Evolutionary conservation across 2,888 invertebrate genomes (phyloP), one percentile per base, ranked within the genome.

Genomic region (Thyatira batis): DNA sequence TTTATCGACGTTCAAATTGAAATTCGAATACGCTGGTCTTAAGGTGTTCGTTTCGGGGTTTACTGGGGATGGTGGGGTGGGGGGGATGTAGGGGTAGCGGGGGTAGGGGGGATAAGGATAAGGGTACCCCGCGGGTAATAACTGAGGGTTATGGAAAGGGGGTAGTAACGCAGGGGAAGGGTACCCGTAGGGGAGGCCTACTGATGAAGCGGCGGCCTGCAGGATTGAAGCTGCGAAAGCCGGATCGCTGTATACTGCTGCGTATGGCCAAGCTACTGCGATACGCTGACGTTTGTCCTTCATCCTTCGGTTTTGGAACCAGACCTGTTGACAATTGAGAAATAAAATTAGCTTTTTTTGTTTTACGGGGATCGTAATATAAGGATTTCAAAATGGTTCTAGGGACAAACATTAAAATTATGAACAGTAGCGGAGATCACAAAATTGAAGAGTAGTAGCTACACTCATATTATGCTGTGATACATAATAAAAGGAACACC

Each of bases 281-380:
- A 98, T 96, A 13, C 98, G 93, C 80, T 99, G 99, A 0, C 99
- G 94, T 76, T 99, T 99, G 92, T 99, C 99, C 81, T 99, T 98
- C 98, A 98, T 98, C 51, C 98, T 93, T 30, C 98, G 94, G 84
- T 98, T 98, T 93, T 98, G 98, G 84, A 99, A 99, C 99, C 99
- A 99, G 20, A 98, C 97, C 97, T 97, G 93, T 86, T 39, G 65
- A 70, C 70, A 82, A 85, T 65, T 50, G 50, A 28, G 65, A 52
- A 52, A 49, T 17, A 55, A 33, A 45, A 23, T 39, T 28, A 51
- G 9, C 45, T 28, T 9, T 27, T 3, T 50, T 20, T 45, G 8
- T 51, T 33, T 27, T n/a, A 2, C 8, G 9, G 9, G 20, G n/a
- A 1, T 17, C 0, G 21, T 33, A 50, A 20, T 11, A 11, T 13